These are phyloP conservation scores for Notoglanidium macrostoma DNA, from an alignment of 2,797 vertebrate species.

Conservation along the genomic window DNA sequence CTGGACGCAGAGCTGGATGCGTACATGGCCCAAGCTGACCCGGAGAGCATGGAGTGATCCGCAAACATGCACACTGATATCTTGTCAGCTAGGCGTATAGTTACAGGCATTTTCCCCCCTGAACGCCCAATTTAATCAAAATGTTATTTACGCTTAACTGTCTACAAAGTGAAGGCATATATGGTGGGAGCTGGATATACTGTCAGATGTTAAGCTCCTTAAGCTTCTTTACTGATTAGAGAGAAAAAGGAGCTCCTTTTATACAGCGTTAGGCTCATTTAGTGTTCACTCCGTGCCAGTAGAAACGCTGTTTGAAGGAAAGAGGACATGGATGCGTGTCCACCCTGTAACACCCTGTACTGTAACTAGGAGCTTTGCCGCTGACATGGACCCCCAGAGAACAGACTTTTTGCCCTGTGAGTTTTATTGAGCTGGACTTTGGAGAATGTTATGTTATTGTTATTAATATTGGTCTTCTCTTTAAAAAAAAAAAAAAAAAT, in stretches of 20 bases:
- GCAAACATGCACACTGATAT: constrained; percentile 13
- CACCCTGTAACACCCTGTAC: not conserved
- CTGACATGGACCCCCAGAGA: not conserved
- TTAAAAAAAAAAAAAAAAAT: not conserved
- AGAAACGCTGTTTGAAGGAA: not conserved
- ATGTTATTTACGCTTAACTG: constrained; percentile 23
- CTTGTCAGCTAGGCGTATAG: not conserved
- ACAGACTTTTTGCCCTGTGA: not conserved
- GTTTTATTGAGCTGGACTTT: constrained; percentile 18
- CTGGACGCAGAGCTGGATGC: constrained; percentile 95
- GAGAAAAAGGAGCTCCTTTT: not conserved
- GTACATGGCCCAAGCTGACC: constrained; percentile 96
- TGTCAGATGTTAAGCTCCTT: not conserved
- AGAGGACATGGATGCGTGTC: not conserved
- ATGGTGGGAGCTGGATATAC: not conserved
- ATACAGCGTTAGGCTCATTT: constrained; percentile 2
- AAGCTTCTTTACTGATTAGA: not conserved
- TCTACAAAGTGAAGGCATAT: constrained; percentile 1
- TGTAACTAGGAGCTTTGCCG: not conserved
- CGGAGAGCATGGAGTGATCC: constrained; percentile 83
- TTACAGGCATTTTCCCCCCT: not conserved
- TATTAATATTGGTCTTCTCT: not conserved
- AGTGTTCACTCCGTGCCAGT: not conserved
- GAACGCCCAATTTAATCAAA: constrained; percentile 1
- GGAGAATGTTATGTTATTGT: too few species aligned